Percentiles rank a stretch among this genome's conserved stretches.
Evolutionary conservation across 2,113 vertebrate genomes (phyloP).

Genomic region (Pterophyllum scalare): DNA sequence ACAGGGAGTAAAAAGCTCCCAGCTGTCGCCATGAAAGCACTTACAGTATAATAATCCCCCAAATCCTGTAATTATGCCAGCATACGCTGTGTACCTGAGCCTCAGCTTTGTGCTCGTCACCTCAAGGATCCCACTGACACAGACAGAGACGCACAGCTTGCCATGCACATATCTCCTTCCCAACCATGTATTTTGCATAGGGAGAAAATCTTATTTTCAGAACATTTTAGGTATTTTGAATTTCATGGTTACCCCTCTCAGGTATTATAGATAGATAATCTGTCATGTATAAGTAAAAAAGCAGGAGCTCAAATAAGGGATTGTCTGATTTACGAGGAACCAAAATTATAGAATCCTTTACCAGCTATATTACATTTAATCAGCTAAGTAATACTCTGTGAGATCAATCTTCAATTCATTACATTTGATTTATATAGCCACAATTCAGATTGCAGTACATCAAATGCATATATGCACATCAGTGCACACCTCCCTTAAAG

Average conservation of each 20-base stretch:
- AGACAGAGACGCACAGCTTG: conserved; percentile 71
- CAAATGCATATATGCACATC: conserved; percentile 4
- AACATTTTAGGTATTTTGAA: conserved; percentile 74
- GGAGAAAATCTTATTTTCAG: conserved; percentile 76
- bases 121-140: conserved; percentile 79
- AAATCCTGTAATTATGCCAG: conserved; percentile 86
- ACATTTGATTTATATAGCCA: background rate
- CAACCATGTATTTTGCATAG: conserved; percentile 69
- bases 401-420: background rate
- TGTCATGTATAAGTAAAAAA: conserved; percentile 61
- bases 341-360: conserved; percentile 31
- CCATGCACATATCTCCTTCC: conserved; percentile 70
- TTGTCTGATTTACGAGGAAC: conserved; percentile 42
- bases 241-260: conserved; percentile 68
- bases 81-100: conserved; percentile 83
- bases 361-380: conserved; percentile 17
- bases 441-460: background rate
- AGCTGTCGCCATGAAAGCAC: conserved; percentile 83
- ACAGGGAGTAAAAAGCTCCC: conserved; percentile 80
- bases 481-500: conserved; percentile 39
- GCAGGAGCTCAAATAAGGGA: conserved; percentile 47
- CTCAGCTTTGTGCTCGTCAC: conserved; percentile 79
- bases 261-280: conserved; percentile 74
- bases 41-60: conserved; percentile 84
- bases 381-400: background rate